Evolutionary conservation across 2,113 vertebrate species (phyloP).

Genomic region (Xiphophorus couchianus): DNA sequence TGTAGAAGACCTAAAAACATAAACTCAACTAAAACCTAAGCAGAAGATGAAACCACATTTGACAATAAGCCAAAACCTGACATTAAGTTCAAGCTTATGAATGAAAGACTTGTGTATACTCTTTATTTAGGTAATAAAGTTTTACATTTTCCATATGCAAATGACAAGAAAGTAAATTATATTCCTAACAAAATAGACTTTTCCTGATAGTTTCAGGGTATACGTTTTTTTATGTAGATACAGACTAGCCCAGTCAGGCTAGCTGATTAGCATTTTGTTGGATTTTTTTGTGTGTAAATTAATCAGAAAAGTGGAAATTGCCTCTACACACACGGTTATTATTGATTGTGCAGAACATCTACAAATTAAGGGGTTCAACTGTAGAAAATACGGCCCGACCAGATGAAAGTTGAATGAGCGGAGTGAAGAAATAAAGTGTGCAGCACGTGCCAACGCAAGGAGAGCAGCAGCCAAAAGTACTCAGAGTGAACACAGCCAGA

Average conservation of each 20-base stretch:
- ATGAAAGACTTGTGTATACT: too few relatives aligned
- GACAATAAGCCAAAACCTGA: background rate
- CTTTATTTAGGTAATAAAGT: background rate
- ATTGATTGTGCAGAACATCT: slow-evolving; percentile 5
- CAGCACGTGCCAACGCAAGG: background rate
- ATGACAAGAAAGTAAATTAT: background rate
- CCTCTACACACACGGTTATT: slow-evolving; percentile 2
- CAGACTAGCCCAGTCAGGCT: background rate
- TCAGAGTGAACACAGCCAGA: background rate
- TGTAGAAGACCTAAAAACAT: too few relatives aligned
- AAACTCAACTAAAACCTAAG: background rate
- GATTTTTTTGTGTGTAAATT: background rate
- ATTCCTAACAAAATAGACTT: too few relatives aligned
- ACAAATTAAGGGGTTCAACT: slow-evolving; percentile 8
- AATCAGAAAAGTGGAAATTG: background rate
- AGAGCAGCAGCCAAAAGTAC: background rate
- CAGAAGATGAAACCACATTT: background rate
- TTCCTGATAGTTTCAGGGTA: background rate
- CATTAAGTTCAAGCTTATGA: too few relatives aligned
- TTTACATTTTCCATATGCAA: background rate
- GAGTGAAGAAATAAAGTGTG: slow-evolving; percentile 16
- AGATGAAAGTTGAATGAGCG: slow-evolving; percentile 40
- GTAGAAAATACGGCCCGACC: slow-evolving; percentile 2
- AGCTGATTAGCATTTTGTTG: too few relatives aligned
- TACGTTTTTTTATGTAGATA: background rate